Base-by-base conservation (phyloP, 2,888 invertebrate species). In the Sarcophaga carnaria region DNA sequence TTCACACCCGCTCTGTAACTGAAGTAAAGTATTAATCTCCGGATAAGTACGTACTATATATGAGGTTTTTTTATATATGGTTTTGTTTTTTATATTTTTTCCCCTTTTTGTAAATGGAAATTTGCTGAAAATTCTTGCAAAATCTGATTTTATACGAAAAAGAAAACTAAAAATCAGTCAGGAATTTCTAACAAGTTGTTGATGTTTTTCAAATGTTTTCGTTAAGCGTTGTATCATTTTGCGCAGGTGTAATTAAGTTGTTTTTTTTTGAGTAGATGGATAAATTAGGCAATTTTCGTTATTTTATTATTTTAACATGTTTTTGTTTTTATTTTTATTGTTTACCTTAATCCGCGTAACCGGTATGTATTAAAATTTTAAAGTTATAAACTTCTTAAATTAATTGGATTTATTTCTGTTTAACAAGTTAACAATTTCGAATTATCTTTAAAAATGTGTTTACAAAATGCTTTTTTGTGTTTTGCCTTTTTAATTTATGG, bases 291-390 rank as follows among this genome's bases (percentile, higher is more conserved):
- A 80, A 63, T 45, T 75, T 37, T 49, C 11, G 45, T 66, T 80
- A 59, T 45, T 75, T 70, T 49, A 25, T 69, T 47, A 54, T 49
- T 70, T 70, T 70, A 5, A 49, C 49, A 25, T 70, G 2, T 17
- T 70, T 70, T 70, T 25, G 49, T 14, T 70, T 25, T 37, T 37
- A 37, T 37, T 0, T 8, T 45, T 37, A 6, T 37, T 45, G 37
- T 64, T 25, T 25, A 64, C 59, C 37, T 37, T 37, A 37, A 37
- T 37, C 37, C 37, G 27, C 70, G 22, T 63, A 12, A 70, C 3
- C 45, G 81, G 75, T 81, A 81, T 76, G 76, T 82, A 63, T 76
- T 82, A 10, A 64, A 63, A 37, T 37, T 37, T 37, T 37, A 37
- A 37, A 37, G 37, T 8, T 37, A 37, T 37, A 37, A 37, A 37